A percentile compares a stretch with the other conserved stretches of the same genome.
Conservation (phyloP, 2,797 vertebrate genomes). For the Pantherophis alleghaniensis region DNA sequence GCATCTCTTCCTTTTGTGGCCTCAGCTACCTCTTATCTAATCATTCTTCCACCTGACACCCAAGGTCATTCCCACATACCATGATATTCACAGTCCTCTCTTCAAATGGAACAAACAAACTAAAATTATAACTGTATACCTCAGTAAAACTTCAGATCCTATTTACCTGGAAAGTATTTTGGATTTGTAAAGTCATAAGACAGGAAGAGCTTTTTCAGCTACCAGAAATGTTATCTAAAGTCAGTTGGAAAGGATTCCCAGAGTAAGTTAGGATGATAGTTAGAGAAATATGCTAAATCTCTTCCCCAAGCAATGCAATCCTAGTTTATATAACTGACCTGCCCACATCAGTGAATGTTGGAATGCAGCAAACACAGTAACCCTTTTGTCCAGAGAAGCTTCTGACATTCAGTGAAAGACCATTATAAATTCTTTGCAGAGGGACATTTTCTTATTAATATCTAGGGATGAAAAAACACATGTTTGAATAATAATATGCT, state of each 20-base stretch:
- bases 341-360: conserved; percentile 54
- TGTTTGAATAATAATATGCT: conserved; percentile 36
- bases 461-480: conserved; percentile 33
- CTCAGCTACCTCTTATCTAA: not conserved
- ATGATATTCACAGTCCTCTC: not conserved
- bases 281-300: not conserved
- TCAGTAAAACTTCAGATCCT: not conserved
- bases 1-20: not conserved
- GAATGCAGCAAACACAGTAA: conserved; percentile 60
- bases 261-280: not conserved
- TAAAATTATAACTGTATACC: not conserved
- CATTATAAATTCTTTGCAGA: conserved; percentile 63
- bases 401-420: conserved; percentile 64
- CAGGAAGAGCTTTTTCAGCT: not conserved
- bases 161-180: not conserved
- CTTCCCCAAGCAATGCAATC: not conserved
- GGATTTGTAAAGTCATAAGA: not conserved
- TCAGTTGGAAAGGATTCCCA: conserved; percentile 2
- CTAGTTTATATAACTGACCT: conserved; percentile 2
- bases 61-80: not conserved
- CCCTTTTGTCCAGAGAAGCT: conserved; percentile 53
- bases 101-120: not conserved
- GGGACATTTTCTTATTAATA: conserved; percentile 53
- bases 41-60: not conserved
- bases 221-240: not conserved